Conservation (phyloP, 2,113 vertebrate genomes). For the Trichechus manatus region DNA sequence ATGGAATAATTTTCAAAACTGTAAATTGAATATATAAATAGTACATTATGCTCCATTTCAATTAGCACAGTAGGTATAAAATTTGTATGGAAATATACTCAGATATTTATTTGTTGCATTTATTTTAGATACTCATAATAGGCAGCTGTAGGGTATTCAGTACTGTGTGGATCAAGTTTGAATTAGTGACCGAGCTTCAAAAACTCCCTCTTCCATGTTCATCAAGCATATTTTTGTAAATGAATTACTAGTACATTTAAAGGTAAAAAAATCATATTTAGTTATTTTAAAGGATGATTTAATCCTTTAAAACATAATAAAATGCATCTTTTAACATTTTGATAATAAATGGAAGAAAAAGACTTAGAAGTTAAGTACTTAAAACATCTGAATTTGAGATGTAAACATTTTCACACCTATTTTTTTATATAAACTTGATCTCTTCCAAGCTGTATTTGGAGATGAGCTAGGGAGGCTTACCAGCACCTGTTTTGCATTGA, state of each 20-base stretch:
- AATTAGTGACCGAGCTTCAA: constrained; percentile 47
- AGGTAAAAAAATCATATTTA: constrained; percentile 51
- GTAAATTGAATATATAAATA: constrained; percentile 58
- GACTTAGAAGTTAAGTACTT: constrained; percentile 28
- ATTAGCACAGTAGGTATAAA: constrained; percentile 58
- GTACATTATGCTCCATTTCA: constrained; percentile 57
- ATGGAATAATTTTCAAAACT: constrained; percentile 56
- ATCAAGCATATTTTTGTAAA: constrained; percentile 38
- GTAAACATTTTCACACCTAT: constrained; percentile 32
- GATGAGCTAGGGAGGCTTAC: background rate
- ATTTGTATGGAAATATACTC: constrained; percentile 63
- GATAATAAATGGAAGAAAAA: constrained; percentile 62
- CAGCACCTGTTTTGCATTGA: constrained; percentile 21
- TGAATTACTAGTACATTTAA: constrained; percentile 53
- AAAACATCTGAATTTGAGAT: constrained; percentile 57
- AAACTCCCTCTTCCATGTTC: background rate
- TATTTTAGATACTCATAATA: constrained; percentile 43
- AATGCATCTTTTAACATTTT: constrained; percentile 30
- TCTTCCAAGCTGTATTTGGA: constrained; percentile 26
- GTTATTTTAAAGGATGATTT: constrained; percentile 55
- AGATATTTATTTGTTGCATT: constrained; percentile 58
- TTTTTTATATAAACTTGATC: background rate
- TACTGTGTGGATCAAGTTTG: background rate
- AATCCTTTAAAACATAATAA: background rate
- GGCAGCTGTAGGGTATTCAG: constrained; percentile 9